A percentile compares a stretch with the other conserved stretches of the same genome.
These are phyloP conservation scores for Ptiloglossa arizonensis DNA, from an alignment of 1,140 invertebrate species.

Conservation along the genomic window DNA sequence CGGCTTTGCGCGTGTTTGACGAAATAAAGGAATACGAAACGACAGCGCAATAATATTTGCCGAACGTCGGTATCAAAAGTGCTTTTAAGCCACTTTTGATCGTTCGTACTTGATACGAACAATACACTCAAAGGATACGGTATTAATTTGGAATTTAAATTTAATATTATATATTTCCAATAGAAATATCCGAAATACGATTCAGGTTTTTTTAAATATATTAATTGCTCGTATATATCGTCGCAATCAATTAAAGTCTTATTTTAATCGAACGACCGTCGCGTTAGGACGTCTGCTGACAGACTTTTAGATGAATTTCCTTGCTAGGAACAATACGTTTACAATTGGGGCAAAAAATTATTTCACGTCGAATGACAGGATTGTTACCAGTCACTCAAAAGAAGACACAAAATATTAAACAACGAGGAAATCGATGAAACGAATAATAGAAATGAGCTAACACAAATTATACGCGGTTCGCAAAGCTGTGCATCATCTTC, in stretches of 20 bases:
- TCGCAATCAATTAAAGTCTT: not conserved
- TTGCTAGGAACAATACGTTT: too few relatives aligned
- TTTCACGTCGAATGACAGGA: too few relatives aligned
- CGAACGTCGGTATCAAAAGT: not conserved
- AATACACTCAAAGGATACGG: not conserved
- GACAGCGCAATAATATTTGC: too few relatives aligned
- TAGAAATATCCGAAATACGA: not conserved
- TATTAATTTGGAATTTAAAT: constrained; percentile 3
- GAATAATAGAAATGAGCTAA: not conserved
- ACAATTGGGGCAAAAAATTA: too few relatives aligned
- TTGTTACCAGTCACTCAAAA: not conserved
- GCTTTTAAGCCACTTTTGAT: not conserved
- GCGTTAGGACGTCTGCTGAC: too few relatives aligned
- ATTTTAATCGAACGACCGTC: too few relatives aligned
- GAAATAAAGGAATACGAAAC: not conserved
- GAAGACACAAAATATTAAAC: not conserved
- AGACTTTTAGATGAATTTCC: too few relatives aligned
- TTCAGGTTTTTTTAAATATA: not conserved
- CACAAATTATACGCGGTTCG: not conserved
- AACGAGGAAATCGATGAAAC: too few relatives aligned
- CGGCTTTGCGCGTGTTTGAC: too few relatives aligned
- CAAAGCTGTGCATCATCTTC: not conserved
- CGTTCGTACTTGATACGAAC: too few relatives aligned
- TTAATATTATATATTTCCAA: not conserved
- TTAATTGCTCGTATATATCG: not conserved